Evolutionary conservation across 1,140 invertebrate genomes (phyloP), one percentile per base, ranked within the genome.

Genomic region (Whitmania pigra): DNA sequence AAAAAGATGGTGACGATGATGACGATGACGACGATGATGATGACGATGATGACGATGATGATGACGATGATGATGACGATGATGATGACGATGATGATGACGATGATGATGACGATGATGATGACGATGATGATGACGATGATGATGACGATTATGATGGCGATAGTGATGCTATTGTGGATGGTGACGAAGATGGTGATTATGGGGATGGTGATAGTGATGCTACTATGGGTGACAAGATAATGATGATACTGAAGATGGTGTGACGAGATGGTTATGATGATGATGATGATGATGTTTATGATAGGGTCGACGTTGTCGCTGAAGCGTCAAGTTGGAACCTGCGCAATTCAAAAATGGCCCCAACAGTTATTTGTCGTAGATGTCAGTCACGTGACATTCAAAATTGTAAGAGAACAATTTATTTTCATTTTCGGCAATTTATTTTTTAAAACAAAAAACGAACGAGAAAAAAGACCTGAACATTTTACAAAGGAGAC

Each of bases 91-190:
- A 63, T n/a, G 57, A 57, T 25, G 6, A 36, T n/a, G n/a, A n/a
- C n/a, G 54, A 57, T 57, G 54, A 57, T 57, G 54, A 57, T 57
- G 54, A 57, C 54, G 54, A 57, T 57, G 9, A 57, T 25, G 54
- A 57, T 57, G 54, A 57, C 25, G 54, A 57, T 57, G 54, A 57
- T 57, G 54, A 57, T 57, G 54, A 57, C 54, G 54, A 57, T 57
- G 9, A 57, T 25, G 54, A 57, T 57, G 54, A 57, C 25, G 54
- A 3, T 57, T 5, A 57, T 57, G 54, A 57, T 57, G n/a, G n/a
- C n/a, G 15, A 49, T 17, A 13, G 43, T 49, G 43, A 49, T 49
- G 43, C 5, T 13, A 13, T 7, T 13, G 43, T 7, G 5, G 43
- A 49, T 15, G 29, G 22, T 63, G 57, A 63, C 22, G 57, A 63